Evolutionary conservation across 2,888 invertebrate genomes (phyloP).

Genomic region (Stomorhina lunata): DNA sequence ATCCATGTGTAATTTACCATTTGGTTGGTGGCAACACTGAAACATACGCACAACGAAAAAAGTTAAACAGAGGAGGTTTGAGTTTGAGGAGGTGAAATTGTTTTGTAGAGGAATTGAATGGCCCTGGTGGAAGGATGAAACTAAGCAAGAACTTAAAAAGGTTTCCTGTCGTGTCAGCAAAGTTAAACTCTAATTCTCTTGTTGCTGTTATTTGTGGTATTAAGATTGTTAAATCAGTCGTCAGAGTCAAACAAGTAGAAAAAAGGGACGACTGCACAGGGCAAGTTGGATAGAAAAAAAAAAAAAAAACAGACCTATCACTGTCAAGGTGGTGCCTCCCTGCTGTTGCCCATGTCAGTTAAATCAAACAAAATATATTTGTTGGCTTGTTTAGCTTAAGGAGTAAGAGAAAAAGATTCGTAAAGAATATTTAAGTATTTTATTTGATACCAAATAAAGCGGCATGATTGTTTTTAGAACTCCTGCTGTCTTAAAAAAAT

Average conservation of each 20-base stretch:
- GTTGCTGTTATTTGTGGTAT: constrained; percentile 65
- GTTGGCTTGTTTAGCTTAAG: constrained; percentile 2
- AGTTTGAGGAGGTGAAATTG: constrained; percentile 30
- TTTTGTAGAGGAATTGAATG: constrained; percentile 24
- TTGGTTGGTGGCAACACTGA: too few relatives aligned
- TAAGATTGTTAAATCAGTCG: constrained; percentile 68
- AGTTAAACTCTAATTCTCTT: constrained; percentile 72
- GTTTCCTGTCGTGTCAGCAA: constrained; percentile 70
- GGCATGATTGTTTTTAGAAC: constrained; percentile 62
- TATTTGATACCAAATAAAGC: constrained; percentile 54
- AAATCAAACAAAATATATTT: constrained; percentile 67
- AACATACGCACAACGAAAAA: too few relatives aligned
- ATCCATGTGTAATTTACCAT: too few relatives aligned
- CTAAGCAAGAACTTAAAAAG: constrained; percentile 32
- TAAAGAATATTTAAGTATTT: constrained; percentile 42
- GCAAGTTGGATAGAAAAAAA: neutral
- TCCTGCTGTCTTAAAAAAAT: constrained; percentile 59
- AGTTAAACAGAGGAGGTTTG: neutral
- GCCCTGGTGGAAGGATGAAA: neutral
- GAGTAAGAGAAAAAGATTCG: neutral
- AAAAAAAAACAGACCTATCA: constrained; percentile 68
- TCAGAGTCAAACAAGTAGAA: constrained; percentile 52
- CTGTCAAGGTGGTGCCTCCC: constrained; percentile 72
- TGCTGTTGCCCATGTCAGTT: constrained; percentile 70
- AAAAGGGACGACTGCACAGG: constrained; percentile 17